Conservation (phyloP, 2,888 invertebrate species). For the Cepaea hortensis region DNA sequence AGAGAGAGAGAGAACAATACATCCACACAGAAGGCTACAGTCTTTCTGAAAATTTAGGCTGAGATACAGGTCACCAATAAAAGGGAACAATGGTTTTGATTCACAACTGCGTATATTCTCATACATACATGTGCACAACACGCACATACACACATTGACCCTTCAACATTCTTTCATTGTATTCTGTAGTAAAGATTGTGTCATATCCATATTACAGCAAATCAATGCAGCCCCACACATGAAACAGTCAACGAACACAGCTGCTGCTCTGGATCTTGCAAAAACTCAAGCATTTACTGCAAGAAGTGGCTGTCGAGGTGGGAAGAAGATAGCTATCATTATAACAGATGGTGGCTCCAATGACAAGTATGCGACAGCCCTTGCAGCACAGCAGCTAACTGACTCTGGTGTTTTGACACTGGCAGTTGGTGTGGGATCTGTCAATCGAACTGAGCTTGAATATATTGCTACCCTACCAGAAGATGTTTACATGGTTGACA, state of each 20-base stretch:
- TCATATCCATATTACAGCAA: background rate
- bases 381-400: background rate
- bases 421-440: slow-evolving; percentile 1
- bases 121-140: too few relatives aligned
- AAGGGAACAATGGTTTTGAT: too few relatives aligned
- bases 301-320: background rate
- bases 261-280: slow-evolving; percentile 1
- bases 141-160: too few relatives aligned
- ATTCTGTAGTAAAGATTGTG: too few relatives aligned
- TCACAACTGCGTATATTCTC: too few relatives aligned
- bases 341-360: slow-evolving; percentile 8
- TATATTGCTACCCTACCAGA: slow-evolving; percentile 6
- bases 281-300: background rate
- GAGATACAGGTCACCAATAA: too few relatives aligned
- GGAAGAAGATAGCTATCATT: slow-evolving; percentile 2
- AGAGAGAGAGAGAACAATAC: too few relatives aligned
- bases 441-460: background rate
- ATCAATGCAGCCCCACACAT: background rate
- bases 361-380: background rate
- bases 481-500: slow-evolving; percentile 25
- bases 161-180: background rate
- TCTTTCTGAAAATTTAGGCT: too few relatives aligned
- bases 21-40: too few relatives aligned
- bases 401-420: background rate
- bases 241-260: background rate